Evolutionary conservation across 2,888 invertebrate species (phyloP).

Genomic region (Acrobasis suavella): DNA sequence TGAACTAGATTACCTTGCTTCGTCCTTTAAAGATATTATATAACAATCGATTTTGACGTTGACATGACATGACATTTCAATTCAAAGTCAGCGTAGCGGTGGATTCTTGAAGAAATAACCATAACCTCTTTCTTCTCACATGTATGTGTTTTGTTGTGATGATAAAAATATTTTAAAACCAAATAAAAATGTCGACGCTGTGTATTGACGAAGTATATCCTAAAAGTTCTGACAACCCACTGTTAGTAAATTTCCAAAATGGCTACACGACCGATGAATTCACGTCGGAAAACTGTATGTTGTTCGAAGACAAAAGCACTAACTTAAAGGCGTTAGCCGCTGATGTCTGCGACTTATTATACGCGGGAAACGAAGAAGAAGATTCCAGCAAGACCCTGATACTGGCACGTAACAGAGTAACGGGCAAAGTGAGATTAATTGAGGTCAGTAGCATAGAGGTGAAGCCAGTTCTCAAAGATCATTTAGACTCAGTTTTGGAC

Average conservation of each 20-base stretch:
- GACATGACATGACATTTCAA: not conserved
- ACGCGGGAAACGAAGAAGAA: constrained; percentile 60
- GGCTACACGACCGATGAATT: constrained; percentile 60
- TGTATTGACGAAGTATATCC: constrained; percentile 57
- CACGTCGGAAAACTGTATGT: constrained; percentile 40
- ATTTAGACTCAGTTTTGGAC: constrained; percentile 44
- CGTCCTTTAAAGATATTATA: not conserved
- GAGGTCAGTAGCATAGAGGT: constrained; percentile 56
- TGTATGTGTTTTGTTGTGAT: not conserved
- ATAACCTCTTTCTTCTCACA: not conserved
- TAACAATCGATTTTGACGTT: not conserved
- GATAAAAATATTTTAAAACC: not conserved
- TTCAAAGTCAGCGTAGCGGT: too few species aligned
- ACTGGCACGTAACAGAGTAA: constrained; percentile 55
- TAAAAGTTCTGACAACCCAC: constrained; percentile 48
- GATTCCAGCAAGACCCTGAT: constrained; percentile 56
- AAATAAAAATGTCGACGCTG: constrained; percentile 51
- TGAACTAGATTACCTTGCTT: too few species aligned
- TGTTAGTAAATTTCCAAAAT: constrained; percentile 65
- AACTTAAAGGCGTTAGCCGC: constrained; percentile 45
- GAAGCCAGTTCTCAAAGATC: constrained; percentile 49
- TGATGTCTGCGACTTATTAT: constrained; percentile 52
- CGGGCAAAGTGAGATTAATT: constrained; percentile 64
- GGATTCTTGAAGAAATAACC: too few species aligned
- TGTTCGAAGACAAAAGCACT: constrained; percentile 48